These are phyloP conservation scores for Argyra leucocephala DNA, from an alignment of 2,888 invertebrate species.

Conservation along the genomic window DNA sequence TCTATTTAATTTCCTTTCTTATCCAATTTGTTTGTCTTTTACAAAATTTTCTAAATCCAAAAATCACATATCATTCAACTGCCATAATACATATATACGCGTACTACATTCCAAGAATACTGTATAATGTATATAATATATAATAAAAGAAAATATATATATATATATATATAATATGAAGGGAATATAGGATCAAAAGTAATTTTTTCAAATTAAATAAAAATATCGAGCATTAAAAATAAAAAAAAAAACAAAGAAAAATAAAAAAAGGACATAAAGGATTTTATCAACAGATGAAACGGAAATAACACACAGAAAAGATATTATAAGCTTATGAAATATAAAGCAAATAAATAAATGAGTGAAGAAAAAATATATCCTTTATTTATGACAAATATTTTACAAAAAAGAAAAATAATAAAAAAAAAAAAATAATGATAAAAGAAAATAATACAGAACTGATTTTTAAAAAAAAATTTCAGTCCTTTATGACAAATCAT, in stretches of 20 bases:
- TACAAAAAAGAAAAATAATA: not conserved
- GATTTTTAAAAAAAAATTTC: no score
- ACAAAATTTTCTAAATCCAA: not conserved
- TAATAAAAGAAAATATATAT: no score
- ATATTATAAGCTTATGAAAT: not conserved
- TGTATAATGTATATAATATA: no score
- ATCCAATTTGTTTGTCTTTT: no score
- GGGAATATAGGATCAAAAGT: not conserved
- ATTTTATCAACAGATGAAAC: constrained; percentile 6
- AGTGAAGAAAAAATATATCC: not conserved
- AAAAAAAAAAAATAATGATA: not conserved
- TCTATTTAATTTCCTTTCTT: not conserved
- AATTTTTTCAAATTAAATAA: constrained; percentile 4
- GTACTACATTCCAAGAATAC: no score
- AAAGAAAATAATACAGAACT: no score
- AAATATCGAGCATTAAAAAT: no score
- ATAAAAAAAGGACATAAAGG: not conserved
- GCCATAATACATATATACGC: no score
- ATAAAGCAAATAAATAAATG: no score
- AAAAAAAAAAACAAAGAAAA: no score
- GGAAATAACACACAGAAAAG: not conserved
- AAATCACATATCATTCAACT: constrained; percentile 1
- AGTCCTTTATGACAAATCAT: not conserved
- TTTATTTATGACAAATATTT: not conserved
- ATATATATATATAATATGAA: not conserved